Percentiles rank a stretch among this genome's conserved stretches.
phyloP scores from a whole-genome alignment of 2,888 invertebrate species.

The Criorhina ranunculi region DNA sequence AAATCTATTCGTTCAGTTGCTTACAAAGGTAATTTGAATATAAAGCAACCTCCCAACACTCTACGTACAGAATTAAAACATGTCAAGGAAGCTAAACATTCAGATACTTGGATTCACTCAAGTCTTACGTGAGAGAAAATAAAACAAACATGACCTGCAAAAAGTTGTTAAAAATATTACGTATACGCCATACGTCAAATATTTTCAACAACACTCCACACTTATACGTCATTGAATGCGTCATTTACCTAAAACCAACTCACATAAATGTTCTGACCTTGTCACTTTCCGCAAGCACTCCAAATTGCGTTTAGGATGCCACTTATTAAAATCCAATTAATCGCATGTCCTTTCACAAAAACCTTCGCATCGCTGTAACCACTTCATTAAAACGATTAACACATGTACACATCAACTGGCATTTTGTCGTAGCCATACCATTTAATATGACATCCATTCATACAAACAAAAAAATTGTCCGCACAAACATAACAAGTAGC shows the following conservation, averaged over 20 bases:
- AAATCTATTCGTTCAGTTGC: too few relatives aligned
- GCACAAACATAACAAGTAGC: constrained; percentile 1
- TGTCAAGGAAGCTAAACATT: too few relatives aligned
- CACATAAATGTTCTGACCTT: background rate
- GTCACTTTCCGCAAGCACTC: background rate
- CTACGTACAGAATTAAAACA: too few relatives aligned
- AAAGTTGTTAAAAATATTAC: too few relatives aligned
- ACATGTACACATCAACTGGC: background rate
- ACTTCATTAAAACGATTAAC: constrained; percentile 1
- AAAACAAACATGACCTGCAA: too few relatives aligned
- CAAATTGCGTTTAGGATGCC: background rate
- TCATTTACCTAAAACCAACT: background rate
- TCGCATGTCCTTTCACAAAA: background rate
- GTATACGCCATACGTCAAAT: too few relatives aligned
- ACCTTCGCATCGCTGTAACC: background rate
- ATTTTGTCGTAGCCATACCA: background rate
- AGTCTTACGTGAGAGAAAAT: too few relatives aligned
- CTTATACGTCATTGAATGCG: too few relatives aligned
- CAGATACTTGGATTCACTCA: too few relatives aligned
- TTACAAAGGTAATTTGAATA: too few relatives aligned
- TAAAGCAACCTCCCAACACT: too few relatives aligned
- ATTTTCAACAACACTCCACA: too few relatives aligned
- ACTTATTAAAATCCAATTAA: background rate
- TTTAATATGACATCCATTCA: constrained; percentile 7
- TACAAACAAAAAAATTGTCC: background rate